Conservation (phyloP, 1,140 invertebrate species). For the Pachyrhynchus sulphureomaculatus region DNA sequence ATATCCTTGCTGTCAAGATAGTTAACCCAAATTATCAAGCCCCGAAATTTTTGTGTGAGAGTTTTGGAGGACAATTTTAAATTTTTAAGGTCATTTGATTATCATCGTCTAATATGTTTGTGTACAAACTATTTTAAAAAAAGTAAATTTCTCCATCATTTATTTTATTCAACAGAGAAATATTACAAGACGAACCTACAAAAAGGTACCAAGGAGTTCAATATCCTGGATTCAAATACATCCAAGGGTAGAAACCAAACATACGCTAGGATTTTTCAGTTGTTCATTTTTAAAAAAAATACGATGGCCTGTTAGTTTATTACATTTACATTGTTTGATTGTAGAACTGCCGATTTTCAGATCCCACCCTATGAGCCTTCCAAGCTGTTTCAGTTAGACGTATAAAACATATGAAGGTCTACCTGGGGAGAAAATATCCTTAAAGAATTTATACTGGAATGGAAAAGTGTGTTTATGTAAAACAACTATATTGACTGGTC, state of each 20-base stretch:
- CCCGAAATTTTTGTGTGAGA: too few species aligned
- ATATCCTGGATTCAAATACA: conserved; percentile 50
- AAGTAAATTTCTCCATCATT: conserved; percentile 3
- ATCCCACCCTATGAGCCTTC: conserved; percentile 71
- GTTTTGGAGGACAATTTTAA: too few species aligned
- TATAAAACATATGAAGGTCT: conserved; percentile 64
- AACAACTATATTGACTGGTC: too few species aligned
- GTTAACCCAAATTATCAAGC: too few species aligned
- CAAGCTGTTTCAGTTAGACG: conserved; percentile 73
- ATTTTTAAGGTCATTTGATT: too few species aligned
- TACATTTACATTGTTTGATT: conserved; percentile 5
- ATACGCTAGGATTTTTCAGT: too few species aligned
- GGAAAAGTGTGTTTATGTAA: conserved; percentile 49
- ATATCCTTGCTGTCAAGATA: too few species aligned
- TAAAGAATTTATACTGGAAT: conserved; percentile 59
- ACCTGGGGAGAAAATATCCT: conserved; percentile 73
- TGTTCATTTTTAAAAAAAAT: too few species aligned
- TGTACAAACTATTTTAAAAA: conserved; percentile 12
- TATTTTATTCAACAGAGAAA: conserved; percentile 28
- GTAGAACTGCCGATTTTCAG: conserved; percentile 60
- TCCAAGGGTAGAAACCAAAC: conserved; percentile 46
- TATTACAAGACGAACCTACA: conserved; percentile 37
- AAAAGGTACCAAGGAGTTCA: conserved; percentile 48
- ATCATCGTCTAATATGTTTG: conserved; percentile 7
- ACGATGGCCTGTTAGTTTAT: too few species aligned